These are phyloP conservation scores for Donacobius atricapilla DNA, from an alignment of 2,113 vertebrate genomes.

Conservation along the genomic window DNA sequence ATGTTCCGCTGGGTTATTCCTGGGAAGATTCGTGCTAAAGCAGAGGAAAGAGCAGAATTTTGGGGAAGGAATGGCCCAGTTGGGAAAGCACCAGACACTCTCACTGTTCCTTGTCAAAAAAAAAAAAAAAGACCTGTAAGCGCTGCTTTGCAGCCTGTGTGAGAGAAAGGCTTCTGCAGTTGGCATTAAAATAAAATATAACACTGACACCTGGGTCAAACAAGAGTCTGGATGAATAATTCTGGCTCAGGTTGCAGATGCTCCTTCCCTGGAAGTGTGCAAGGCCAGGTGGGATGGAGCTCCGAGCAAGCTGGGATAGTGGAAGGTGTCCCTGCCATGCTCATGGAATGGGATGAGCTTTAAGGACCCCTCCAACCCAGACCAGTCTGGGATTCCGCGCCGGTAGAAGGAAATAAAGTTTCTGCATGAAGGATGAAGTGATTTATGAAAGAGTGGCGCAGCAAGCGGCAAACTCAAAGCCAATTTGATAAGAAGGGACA, in stretches of 20 bases:
- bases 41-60: not conserved
- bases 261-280: not conserved
- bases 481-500: not conserved
- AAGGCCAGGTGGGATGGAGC: not conserved
- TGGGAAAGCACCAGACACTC: not conserved
- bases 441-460: accelerated
- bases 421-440: not conserved
- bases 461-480: not conserved
- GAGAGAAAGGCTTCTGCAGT: not conserved
- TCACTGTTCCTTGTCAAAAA: not conserved
- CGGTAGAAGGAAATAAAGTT: not conserved
- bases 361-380: not conserved
- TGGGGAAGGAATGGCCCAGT: not conserved
- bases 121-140: not conserved
- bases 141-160: accelerated
- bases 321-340: not conserved
- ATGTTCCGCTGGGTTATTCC: not conserved
- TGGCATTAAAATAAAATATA: not conserved
- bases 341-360: not conserved
- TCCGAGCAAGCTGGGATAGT: not conserved
- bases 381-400: not conserved
- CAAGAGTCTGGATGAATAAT: not conserved
- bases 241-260: not conserved
- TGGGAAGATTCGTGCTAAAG: not conserved
- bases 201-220: not conserved